phyloP scores from a whole-genome alignment of 2,113 vertebrate species.

The Heloderma charlesbogerti region DNA sequence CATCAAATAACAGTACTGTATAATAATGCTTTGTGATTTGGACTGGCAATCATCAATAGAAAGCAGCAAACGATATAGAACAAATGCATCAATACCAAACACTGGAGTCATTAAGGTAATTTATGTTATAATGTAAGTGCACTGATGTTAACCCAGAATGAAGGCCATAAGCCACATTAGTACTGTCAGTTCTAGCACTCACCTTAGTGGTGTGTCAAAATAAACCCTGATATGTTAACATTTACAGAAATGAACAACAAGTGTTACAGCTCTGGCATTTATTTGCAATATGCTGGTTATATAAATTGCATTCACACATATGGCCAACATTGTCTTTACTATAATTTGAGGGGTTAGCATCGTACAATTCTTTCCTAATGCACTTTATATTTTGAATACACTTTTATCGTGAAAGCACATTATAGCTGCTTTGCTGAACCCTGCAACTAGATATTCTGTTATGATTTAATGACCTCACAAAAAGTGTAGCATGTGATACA shows the following conservation, averaged over 20 bases:
- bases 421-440: slow-evolving; percentile 53
- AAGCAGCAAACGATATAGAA: slow-evolving; percentile 75
- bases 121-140: slow-evolving; percentile 83
- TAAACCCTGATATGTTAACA: slow-evolving; percentile 81
- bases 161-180: slow-evolving; percentile 85
- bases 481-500: slow-evolving; percentile 43
- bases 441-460: slow-evolving; percentile 54
- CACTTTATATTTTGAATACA: slow-evolving; percentile 55
- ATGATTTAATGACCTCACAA: slow-evolving; percentile 64
- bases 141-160: slow-evolving; percentile 81
- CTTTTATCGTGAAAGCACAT: slow-evolving; percentile 73
- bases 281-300: slow-evolving; percentile 69
- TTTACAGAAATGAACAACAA: slow-evolving; percentile 84
- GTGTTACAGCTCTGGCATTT: slow-evolving; percentile 74
- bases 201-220: slow-evolving; percentile 80
- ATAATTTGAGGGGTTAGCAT: slow-evolving; percentile 72
- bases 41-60: slow-evolving; percentile 62
- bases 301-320: slow-evolving; percentile 71
- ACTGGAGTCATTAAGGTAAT: slow-evolving; percentile 84
- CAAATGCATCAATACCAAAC: slow-evolving; percentile 79
- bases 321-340: slow-evolving; percentile 75
- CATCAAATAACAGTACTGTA: slow-evolving; percentile 74
- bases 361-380: slow-evolving; percentile 74
- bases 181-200: slow-evolving; percentile 84
- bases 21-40: slow-evolving; percentile 73